Evolutionary conservation across 1,140 invertebrate species (phyloP), one percentile per base, ranked within the genome.

Genomic region (Copidosoma floridanum): DNA sequence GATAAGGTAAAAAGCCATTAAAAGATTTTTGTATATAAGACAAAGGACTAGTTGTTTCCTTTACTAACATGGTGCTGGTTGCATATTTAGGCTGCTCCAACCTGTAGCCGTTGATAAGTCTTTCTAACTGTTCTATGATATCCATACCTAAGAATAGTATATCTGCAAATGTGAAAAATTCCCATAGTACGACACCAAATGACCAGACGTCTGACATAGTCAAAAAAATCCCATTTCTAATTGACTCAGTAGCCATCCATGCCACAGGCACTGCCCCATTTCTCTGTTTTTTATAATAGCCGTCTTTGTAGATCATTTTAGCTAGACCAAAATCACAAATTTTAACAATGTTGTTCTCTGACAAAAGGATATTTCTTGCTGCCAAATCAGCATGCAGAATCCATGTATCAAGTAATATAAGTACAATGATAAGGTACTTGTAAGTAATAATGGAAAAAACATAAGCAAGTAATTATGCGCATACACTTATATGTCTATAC

Each of bases 291-390:
- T 90, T 89, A 71, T 98, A 99, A 81, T 97, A 95, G 65, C 94
- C 89, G 50, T 89, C 87, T 67, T 95, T 90, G 64, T 94, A 91
- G 81, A 98, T 89, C 64, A 93, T 94, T 73, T 94, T 86, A 0
- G 96, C 94, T n/a, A 99, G 77, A 16, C 96, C 96, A 81, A 98
- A 98, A 75, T 98, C 96, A 61, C 94, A 97, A 65, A 99, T 97
- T 77, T 98, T 98, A 0, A 93, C 89, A 1, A 93, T 79, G 70
- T 94, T 92, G 57, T 95, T 84, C 32, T 97, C 93, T 2, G 92
- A 87, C 2, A 99, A 82, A n/a, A 98, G 81, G 55, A 98, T 90
- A 81, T 99, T 99, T 75, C 97, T 85, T 1, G 97, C 95, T 0
- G 96, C 96, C 53, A 99, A 82, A 84, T 99, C 96, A 16, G 96